These are phyloP conservation scores for Muntiacus muntjak DNA, from an alignment of 2,113 vertebrate species.

Conservation along the genomic window DNA sequence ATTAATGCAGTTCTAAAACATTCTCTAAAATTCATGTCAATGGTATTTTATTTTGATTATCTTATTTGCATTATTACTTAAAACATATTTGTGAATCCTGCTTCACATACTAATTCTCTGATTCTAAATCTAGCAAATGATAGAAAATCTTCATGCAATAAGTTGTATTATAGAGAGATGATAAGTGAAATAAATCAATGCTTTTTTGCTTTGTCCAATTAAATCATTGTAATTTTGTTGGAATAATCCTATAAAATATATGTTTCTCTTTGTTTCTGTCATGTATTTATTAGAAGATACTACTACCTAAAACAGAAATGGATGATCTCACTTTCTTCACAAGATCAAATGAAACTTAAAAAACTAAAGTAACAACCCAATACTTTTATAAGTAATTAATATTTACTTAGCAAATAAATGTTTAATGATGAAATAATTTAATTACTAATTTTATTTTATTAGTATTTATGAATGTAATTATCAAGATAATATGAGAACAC, in stretches of 20 bases:
- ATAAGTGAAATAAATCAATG: not conserved
- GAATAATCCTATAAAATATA: not conserved
- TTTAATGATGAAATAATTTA: not conserved
- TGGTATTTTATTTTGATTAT: not conserved
- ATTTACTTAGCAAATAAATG: not conserved
- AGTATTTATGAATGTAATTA: not conserved
- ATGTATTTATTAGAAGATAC: not conserved
- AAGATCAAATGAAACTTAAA: not conserved
- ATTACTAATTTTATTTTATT: not conserved
- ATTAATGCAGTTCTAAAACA: not conserved
- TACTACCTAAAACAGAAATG: not conserved
- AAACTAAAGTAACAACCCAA: not conserved
- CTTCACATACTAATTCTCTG: not conserved
- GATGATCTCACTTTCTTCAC: not conserved
- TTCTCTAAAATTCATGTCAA: not conserved
- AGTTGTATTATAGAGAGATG: not conserved
- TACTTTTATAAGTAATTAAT: not conserved
- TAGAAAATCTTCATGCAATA: not conserved
- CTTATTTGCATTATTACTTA: not conserved
- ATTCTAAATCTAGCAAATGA: not conserved
- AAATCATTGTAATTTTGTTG: not conserved
- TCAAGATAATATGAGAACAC: not conserved
- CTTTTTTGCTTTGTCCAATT: not conserved
- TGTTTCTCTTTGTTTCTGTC: not conserved
- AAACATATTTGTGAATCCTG: not conserved